Evolutionary conservation across 2,113 vertebrate genomes (phyloP).

Genomic region (Scatophagus argus): DNA sequence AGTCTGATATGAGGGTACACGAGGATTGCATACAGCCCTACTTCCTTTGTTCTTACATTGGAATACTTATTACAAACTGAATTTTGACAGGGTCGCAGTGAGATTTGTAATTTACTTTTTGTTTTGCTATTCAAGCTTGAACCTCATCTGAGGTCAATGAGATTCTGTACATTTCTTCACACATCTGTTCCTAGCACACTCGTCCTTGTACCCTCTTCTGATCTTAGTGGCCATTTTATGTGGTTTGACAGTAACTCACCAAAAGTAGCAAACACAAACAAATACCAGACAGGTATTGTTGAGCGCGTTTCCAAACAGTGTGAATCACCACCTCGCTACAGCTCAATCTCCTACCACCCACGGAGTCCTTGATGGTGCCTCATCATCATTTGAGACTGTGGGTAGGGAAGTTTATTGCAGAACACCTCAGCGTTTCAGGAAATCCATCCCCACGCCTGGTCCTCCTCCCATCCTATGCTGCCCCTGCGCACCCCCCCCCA

Average conservation of each 20-base stretch:
- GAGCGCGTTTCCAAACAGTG: slow-evolving; percentile 67
- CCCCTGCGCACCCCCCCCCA: slow-evolving; percentile 14
- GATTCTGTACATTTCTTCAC: slow-evolving; percentile 11
- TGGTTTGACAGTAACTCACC: slow-evolving; percentile 66
- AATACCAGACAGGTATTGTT: slow-evolving; percentile 66
- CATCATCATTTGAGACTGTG: slow-evolving; percentile 75
- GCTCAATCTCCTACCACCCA: slow-evolving; percentile 74
- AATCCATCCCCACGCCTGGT: slow-evolving; percentile 65
- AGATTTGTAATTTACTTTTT: neutral
- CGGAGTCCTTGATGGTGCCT: slow-evolving; percentile 74
- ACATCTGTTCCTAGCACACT: slow-evolving; percentile 26
- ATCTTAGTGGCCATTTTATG: slow-evolving; percentile 39
- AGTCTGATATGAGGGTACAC: slow-evolving; percentile 46
- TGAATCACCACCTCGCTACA: slow-evolving; percentile 71
- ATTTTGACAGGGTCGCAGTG: slow-evolving; percentile 3
- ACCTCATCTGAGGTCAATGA: slow-evolving; percentile 34
- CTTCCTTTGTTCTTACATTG: slow-evolving; percentile 7
- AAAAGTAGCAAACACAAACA: slow-evolving; percentile 71
- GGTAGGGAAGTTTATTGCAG: slow-evolving; percentile 78
- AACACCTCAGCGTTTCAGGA: slow-evolving; percentile 77
- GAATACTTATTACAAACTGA: slow-evolving; percentile 5
- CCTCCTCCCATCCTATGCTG: slow-evolving; percentile 55
- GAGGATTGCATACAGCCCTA: slow-evolving; percentile 18
- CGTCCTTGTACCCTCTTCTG: slow-evolving; percentile 22
- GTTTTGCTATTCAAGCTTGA: neutral